Evolutionary conservation across 2,797 vertebrate species (phyloP).

Genomic region (Avahi laniger): DNA sequence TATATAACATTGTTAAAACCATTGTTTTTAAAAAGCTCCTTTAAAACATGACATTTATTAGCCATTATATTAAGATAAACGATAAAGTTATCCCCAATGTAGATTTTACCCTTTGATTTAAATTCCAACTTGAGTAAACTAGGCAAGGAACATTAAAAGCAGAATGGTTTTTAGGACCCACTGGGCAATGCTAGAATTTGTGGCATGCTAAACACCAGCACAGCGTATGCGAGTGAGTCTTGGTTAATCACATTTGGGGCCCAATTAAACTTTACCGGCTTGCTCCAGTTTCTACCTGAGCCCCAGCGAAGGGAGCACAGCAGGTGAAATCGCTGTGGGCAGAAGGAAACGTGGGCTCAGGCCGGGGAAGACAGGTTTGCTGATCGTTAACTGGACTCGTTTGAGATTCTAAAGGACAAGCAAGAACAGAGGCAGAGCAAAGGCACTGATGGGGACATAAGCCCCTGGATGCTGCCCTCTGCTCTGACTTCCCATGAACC

Average conservation of each 20-base stretch:
- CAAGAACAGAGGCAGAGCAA: neutral
- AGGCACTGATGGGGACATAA: neutral
- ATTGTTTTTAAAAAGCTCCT: conserved; percentile 69
- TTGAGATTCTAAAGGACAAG: neutral
- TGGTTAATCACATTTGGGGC: conserved; percentile 68
- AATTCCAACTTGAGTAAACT: conserved; percentile 71
- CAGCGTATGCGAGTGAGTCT: neutral
- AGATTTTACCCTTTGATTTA: conserved; percentile 77
- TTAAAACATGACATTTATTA: conserved; percentile 77
- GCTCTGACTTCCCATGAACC: neutral
- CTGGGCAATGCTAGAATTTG: conserved; percentile 59
- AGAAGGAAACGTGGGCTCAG: neutral
- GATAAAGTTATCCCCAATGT: conserved; percentile 70
- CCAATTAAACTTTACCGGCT: conserved; percentile 59
- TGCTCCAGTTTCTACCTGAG: conserved; percentile 9
- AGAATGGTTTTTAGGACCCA: conserved; percentile 59
- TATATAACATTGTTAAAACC: conserved; percentile 63
- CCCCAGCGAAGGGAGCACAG: neutral
- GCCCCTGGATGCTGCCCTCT: neutral
- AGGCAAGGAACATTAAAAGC: conserved; percentile 66
- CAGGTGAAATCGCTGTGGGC: neutral
- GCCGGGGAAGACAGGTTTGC: neutral
- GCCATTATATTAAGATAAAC: conserved; percentile 72
- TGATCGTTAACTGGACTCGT: neutral
- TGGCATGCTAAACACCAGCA: conserved; percentile 43